Base-by-base conservation (phyloP, 23 tunicate species). In the Halocynthia aurantium region DNA sequence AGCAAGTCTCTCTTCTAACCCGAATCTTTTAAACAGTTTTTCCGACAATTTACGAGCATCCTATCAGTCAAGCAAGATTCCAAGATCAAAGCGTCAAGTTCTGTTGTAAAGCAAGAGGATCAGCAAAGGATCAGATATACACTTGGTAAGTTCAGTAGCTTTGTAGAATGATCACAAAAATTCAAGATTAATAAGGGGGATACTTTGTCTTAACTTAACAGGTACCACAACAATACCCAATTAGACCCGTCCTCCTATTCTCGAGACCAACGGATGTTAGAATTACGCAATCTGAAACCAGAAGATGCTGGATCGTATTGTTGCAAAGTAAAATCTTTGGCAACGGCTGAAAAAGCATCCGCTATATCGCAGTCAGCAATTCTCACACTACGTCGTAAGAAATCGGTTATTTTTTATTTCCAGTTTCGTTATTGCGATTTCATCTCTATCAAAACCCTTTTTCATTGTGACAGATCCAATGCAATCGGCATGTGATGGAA, bases 31-130 rank as follows among this genome's bases (percentile, higher is more conserved):
- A 20, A 40, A 10, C n/a, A 65, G 70, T 65, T 0, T 20, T 20
- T 20, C 70, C 70, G 70, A 65, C n/a, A 11, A 65, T 65, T 20
- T 65, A 10, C 31, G 10, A 65, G 22, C 70, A 65, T 15, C 70
- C 70, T 6, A 49, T 20, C 22, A 65, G 70, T 15, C 22, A 6
- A 65, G 9, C 70, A 0, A 11, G 70, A 15, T 20, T 65, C 49
- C 22, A 0, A 20, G 70, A 49, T 20, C 70, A 65, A 2, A 65
- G 70, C 31, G 70, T 65, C n/a, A 65, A 65, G 19, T 65, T 65
- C 31, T 65, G 70, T 49, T 65, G 70, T 15, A 65, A 65, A 65
- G 70, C 70, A 9, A 65, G 70, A 65, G 70, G 70, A 15, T 15
- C 70, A 2, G 9, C 70, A 65, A 65, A 65, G 31, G 70, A 65